phyloP scores from a whole-genome alignment of 2,797 vertebrate genomes.

The Dermochelys coriacea region DNA sequence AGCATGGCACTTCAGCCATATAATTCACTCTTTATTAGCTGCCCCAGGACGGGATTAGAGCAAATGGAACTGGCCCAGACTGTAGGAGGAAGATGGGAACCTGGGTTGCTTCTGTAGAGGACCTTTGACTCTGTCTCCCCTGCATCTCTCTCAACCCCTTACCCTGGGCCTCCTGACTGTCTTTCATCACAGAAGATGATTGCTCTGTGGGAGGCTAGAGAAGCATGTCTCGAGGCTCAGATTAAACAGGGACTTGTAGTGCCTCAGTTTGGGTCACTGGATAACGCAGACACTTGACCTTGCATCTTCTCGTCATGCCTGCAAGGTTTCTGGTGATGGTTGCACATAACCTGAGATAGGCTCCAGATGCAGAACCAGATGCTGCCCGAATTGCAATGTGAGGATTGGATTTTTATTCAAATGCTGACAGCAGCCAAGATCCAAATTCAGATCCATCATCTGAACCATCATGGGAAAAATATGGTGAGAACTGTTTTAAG shows the following conservation, averaged over 20 bases:
- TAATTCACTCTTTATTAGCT: slow-evolving; percentile 17
- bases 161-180: not conserved
- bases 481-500: fast-evolving
- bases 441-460: not conserved
- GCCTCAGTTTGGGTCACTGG: not conserved
- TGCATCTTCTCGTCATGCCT: fast-evolving
- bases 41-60: fast-evolving
- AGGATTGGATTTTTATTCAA: not conserved
- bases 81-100: not conserved
- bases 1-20: not conserved
- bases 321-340: not conserved
- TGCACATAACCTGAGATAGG: not conserved
- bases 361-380: fast-evolving
- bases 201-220: not conserved
- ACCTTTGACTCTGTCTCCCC: not conserved
- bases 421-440: not conserved
- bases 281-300: not conserved
- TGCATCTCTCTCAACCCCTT: fast-evolving
- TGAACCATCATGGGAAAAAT: not conserved
- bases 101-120: not conserved
- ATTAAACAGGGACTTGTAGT: fast-evolving
- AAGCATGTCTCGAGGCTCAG: not conserved
- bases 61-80: not conserved
- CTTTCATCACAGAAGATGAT: fast-evolving
- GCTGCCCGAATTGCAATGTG: fast-evolving